Conservation (phyloP, 1,140 invertebrate species). For the Drosophila burlai region DNA sequence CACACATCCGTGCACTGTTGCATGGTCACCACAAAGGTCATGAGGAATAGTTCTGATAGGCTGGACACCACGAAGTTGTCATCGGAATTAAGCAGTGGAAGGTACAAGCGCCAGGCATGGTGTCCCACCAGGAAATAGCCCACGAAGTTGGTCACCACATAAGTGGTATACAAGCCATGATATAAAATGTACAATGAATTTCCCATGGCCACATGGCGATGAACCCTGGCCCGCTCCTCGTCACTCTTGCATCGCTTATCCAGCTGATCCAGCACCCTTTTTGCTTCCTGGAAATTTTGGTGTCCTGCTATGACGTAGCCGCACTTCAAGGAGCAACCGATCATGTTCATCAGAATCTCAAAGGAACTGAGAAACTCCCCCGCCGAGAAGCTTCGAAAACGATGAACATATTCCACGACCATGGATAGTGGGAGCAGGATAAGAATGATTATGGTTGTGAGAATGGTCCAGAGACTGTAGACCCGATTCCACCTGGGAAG, state of each 20-base stretch:
- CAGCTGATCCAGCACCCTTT: conserved; percentile 43
- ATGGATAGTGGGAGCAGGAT: conserved; percentile 27
- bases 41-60: conserved; percentile 21
- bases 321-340: conserved; percentile 49
- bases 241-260: conserved; percentile 36
- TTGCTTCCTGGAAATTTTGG: conserved; percentile 30
- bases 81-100: conserved; percentile 43
- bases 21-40: conserved; percentile 44
- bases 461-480: conserved; percentile 21
- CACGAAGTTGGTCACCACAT: conserved; percentile 21
- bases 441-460: not conserved
- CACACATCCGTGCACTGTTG: conserved; percentile 51
- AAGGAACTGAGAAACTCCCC: conserved; percentile 62
- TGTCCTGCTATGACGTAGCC: conserved; percentile 26
- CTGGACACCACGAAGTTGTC: conserved; percentile 28
- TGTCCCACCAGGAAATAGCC: conserved; percentile 5
- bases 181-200: conserved; percentile 36
- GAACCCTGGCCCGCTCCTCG: conserved; percentile 18
- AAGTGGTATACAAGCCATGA: conserved; percentile 19
- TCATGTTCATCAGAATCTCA: conserved; percentile 41
- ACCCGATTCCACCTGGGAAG: not conserved
- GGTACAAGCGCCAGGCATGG: conserved; percentile 57
- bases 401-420: conserved; percentile 41
- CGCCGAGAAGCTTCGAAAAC: conserved; percentile 44
- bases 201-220: conserved; percentile 31